Evolutionary conservation across 2,113 vertebrate species (phyloP).

Genomic region (Lagopus muta): DNA sequence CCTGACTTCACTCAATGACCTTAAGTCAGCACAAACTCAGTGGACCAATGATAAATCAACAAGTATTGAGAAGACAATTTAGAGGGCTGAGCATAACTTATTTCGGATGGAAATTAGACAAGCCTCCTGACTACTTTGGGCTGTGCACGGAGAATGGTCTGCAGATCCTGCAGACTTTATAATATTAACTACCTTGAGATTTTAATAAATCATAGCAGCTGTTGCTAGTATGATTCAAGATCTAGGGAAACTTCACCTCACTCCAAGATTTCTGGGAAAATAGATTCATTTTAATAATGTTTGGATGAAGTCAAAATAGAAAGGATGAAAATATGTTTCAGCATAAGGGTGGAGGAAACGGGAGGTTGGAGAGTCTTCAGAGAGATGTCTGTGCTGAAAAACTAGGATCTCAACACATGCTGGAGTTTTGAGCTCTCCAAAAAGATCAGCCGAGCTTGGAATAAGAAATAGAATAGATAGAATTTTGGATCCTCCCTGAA

Average conservation of each 20-base stretch:
- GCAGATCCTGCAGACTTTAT: slow-evolving; percentile 37
- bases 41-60: neutral
- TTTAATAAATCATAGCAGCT: slow-evolving; percentile 49
- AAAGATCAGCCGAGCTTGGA: neutral
- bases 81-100: neutral
- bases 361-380: slow-evolving; percentile 32
- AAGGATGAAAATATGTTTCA: slow-evolving; percentile 43
- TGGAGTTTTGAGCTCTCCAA: slow-evolving; percentile 11
- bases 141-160: neutral
- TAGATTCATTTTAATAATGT: slow-evolving; percentile 30
- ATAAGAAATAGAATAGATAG: neutral
- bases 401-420: neutral
- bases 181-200: slow-evolving; percentile 34
- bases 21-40: neutral
- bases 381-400: slow-evolving; percentile 28
- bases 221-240: slow-evolving; percentile 25
- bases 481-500: slow-evolving; percentile 9
- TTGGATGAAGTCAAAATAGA: slow-evolving; percentile 14
- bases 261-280: slow-evolving; percentile 47
- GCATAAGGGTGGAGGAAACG: neutral
- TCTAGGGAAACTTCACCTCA: slow-evolving; percentile 2
- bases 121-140: neutral
- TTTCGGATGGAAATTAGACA: neutral
- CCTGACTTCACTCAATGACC: neutral
- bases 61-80: neutral